Evolutionary conservation across 2,113 vertebrate genomes (phyloP).

Genomic region (Burhinus oedicnemus): DNA sequence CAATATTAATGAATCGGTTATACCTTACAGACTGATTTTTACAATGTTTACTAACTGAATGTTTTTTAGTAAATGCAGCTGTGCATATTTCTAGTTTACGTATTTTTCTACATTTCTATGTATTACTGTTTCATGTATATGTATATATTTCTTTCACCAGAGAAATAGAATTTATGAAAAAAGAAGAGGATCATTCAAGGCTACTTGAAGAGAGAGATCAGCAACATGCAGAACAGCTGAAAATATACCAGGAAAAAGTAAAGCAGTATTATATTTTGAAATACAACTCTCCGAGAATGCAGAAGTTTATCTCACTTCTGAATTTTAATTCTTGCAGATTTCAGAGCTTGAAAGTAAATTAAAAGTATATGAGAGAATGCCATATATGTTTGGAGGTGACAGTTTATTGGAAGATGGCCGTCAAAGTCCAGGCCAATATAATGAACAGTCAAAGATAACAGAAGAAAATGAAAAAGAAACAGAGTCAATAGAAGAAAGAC

Average conservation of each 20-base stretch:
- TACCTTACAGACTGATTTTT: background rate
- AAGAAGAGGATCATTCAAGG: constrained; percentile 85
- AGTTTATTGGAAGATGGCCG: constrained; percentile 6
- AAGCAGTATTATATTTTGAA: constrained; percentile 24
- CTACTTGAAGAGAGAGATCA: constrained; percentile 84
- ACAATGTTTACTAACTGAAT: background rate
- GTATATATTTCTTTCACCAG: constrained; percentile 64
- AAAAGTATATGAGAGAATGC: constrained; percentile 46
- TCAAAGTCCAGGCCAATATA: background rate
- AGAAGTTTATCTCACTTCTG: background rate
- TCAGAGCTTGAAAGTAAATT: constrained; percentile 77
- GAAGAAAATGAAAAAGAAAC: constrained; percentile 48
- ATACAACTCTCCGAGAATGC: background rate
- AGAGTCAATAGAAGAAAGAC: constrained; percentile 49
- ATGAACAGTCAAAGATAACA: background rate
- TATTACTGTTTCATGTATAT: background rate
- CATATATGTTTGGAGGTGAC: constrained; percentile 16
- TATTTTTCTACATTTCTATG: background rate
- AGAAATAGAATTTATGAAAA: constrained; percentile 89
- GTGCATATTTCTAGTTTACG: background rate
- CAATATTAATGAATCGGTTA: background rate
- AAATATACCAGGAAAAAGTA: constrained; percentile 83
- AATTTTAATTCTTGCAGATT: constrained; percentile 73
- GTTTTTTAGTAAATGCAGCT: background rate
- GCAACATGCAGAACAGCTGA: constrained; percentile 81